Base-by-base conservation (phyloP, 2,888 invertebrate species). In the Hypomecis punctinalis region DNA sequence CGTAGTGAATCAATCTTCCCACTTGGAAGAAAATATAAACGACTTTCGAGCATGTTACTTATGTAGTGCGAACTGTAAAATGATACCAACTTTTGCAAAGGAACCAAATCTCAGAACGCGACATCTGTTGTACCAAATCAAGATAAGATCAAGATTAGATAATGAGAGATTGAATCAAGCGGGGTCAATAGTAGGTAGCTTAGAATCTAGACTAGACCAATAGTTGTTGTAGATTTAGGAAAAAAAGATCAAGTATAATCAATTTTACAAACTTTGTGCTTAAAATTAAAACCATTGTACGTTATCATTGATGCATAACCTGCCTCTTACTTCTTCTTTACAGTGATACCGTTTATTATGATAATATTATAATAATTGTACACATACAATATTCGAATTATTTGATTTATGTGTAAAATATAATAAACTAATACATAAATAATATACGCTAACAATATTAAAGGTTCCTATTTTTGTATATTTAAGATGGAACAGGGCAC, bases 181-280 rank as follows among this genome's bases (percentile, higher is more conserved):
- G 57, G 56, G 61, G 65, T 35, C 47, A 53, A 54, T 40, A 60
- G 54, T 48, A 48, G 42, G 52, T 46, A 62, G 55, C 55, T 62
- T 59, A 66, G 51, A 61, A 54, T 39, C 54, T 61, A 66, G 51
- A 49, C 54, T 61, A 62, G 46, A 54, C 53, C 53, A 58, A 48
- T 66, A 65, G 49, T 39, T 45, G 11, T n/a, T 37, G 47, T 51
- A 10, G 48, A 39, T 48, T 42, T 48, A 55, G 7, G 49, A 35
- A 1, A 52, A 52, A 52, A 6, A 43, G 48, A 63, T 8, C 46
- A 56, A 61, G 36, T 11, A 43, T 55, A 51, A 62, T 10, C 9
- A 47, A 47, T 33, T 37, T 13, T 4, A 51, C 11, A 37, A 61
- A 56, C 23, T 5, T 51, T 36, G 6, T 8, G 47, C 53, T 53